Percentiles rank a stretch among this genome's conserved stretches.
These are phyloP conservation scores for Cordilura impudica DNA, from an alignment of 2,888 invertebrate species.

Conservation along the genomic window DNA sequence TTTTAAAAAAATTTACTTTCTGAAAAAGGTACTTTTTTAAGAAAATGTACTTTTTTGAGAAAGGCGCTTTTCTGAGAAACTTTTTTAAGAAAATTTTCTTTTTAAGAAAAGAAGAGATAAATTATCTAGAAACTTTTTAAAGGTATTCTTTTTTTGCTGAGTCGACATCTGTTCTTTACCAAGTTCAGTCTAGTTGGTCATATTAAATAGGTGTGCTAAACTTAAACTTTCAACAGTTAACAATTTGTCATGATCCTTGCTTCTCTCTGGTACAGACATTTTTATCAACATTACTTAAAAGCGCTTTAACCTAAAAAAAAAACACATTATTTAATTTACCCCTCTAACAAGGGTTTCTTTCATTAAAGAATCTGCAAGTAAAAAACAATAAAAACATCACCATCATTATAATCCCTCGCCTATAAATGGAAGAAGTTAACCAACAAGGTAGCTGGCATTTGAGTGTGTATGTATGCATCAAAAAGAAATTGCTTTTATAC, in stretches of 20 bases:
- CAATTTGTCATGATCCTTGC: constrained; percentile 1
- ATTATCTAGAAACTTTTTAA: too few species aligned
- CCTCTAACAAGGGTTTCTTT: neutral
- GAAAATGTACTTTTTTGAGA: too few species aligned
- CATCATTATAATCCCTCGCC: constrained; percentile 10
- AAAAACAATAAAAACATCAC: constrained; percentile 2
- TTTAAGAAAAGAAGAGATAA: too few species aligned
- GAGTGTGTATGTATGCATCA: neutral
- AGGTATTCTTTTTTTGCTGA: too few species aligned
- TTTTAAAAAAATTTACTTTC: too few species aligned
- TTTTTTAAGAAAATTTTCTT: too few species aligned
- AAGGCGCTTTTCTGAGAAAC: too few species aligned
- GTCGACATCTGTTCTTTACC: too few species aligned
- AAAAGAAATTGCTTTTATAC: neutral
- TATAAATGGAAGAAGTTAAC: neutral
- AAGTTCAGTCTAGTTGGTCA: too few species aligned
- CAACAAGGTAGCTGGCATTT: neutral
- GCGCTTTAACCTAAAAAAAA: constrained; percentile 24
- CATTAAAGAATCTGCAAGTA: neutral
- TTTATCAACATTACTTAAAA: constrained; percentile 23
- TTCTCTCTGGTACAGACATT: neutral
- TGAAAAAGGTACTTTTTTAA: too few species aligned
- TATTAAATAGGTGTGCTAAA: neutral
- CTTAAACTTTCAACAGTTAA: constrained; percentile 3
- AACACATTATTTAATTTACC: constrained; percentile 13